Conservation (phyloP, 2,113 vertebrate species). For the Ochotona curzoniae region DNA sequence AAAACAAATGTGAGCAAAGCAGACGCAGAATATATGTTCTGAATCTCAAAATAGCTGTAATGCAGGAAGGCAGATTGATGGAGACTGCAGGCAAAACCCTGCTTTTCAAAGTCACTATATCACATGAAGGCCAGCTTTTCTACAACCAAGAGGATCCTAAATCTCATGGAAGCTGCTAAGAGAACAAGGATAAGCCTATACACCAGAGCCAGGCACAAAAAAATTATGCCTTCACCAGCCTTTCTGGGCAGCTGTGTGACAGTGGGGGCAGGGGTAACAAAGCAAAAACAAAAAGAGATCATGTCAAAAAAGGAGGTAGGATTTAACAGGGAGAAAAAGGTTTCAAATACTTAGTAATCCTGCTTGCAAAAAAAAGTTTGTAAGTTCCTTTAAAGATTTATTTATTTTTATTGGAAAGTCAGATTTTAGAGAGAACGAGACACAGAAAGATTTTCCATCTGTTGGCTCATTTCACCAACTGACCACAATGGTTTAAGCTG, state of each 20-base stretch:
- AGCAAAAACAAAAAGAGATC: neutral
- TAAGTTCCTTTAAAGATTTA: too few relatives aligned
- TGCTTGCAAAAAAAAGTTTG: neutral
- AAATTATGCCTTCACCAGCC: neutral
- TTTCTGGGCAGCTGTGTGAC: neutral
- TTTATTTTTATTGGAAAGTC: too few relatives aligned
- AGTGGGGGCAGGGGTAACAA: neutral
- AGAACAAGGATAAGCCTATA: neutral
- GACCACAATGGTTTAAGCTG: too few relatives aligned
- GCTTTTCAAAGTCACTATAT: neutral
- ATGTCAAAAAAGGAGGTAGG: neutral
- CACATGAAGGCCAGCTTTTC: neutral
- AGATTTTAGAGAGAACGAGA: too few relatives aligned
- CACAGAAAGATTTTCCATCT: too few relatives aligned
- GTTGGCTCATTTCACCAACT: too few relatives aligned
- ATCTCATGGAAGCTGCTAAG: neutral
- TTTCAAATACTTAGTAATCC: neutral
- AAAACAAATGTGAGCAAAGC: neutral
- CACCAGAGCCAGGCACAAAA: fast-evolving
- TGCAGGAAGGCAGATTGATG: neutral
- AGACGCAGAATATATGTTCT: neutral
- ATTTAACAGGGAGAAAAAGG: neutral
- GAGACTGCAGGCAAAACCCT: neutral
- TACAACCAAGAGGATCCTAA: neutral
- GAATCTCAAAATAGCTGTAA: neutral